Percentiles rank a stretch among this genome's conserved stretches.
phyloP scores from a whole-genome alignment of 2,797 vertebrate species.

The Trichosurus vulpecula region DNA sequence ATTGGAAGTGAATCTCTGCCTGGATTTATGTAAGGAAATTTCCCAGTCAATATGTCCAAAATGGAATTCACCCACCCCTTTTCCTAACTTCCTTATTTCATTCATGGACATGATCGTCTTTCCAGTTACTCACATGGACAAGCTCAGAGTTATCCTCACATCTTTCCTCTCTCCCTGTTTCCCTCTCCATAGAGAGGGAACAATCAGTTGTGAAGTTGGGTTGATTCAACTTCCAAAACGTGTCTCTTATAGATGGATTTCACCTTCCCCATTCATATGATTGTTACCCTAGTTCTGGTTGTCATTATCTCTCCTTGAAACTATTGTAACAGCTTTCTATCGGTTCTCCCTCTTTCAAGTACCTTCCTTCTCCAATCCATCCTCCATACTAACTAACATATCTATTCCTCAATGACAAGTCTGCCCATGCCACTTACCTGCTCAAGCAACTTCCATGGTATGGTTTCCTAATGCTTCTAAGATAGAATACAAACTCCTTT shows the following conservation, averaged over 20 bases:
- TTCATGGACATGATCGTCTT: not conserved
- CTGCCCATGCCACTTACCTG: not conserved
- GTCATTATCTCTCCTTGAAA: not conserved
- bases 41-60: not conserved
- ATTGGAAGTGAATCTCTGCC: not conserved
- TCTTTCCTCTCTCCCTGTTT: not conserved
- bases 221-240: not conserved
- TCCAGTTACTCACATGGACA: not conserved
- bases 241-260: not conserved
- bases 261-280: not conserved
- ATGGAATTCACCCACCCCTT: not conserved
- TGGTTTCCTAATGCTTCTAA: not conserved
- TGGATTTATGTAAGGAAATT: not conserved
- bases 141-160: not conserved
- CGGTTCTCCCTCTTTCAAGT: not conserved
- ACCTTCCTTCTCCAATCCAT: not conserved
- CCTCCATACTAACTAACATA: not conserved
- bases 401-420: not conserved
- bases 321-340: not conserved
- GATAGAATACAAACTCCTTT: not conserved
- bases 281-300: not conserved
- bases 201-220: not conserved
- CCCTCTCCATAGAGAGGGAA: not conserved
- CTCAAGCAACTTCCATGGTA: not conserved
- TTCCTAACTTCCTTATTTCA: not conserved